Percentiles rank a stretch among this genome's conserved stretches.
phyloP scores from a whole-genome alignment of 2,797 vertebrate species.

The Otus scops region DNA sequence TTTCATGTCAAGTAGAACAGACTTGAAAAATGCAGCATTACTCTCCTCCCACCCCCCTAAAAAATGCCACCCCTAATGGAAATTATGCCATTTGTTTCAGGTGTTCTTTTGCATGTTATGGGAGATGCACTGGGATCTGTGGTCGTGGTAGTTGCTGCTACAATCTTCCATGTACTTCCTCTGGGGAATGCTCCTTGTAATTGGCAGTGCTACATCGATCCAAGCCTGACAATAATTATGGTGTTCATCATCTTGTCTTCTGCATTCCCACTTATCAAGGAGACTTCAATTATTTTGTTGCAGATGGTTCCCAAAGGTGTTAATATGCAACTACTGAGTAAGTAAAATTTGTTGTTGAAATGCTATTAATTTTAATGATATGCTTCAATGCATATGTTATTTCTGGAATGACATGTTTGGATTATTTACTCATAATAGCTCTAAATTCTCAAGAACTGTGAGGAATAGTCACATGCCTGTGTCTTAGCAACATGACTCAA shows the following conservation, averaged over 20 bases:
- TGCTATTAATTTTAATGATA: background rate
- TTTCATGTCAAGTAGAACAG: background rate
- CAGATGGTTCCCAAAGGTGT: slow-evolving; percentile 84
- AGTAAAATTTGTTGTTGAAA: slow-evolving; percentile 50
- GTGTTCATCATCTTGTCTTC: slow-evolving; percentile 84
- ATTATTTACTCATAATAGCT: slow-evolving; percentile 12
- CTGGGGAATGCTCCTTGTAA: slow-evolving; percentile 74
- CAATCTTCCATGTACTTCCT: slow-evolving; percentile 82
- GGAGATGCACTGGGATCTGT: slow-evolving; percentile 87
- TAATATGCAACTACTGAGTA: slow-evolving; percentile 77
- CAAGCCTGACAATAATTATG: slow-evolving; percentile 84
- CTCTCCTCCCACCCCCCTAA: rapidly evolving
- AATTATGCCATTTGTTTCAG: slow-evolving; percentile 62
- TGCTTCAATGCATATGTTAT: slow-evolving; percentile 1
- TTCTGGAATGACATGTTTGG: slow-evolving; percentile 25
- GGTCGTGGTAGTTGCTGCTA: slow-evolving; percentile 81
- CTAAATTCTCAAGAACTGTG: slow-evolving; percentile 2
- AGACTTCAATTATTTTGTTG: slow-evolving; percentile 81
- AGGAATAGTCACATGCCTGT: slow-evolving; percentile 1
- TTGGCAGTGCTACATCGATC: slow-evolving; percentile 89
- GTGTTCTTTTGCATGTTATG: slow-evolving; percentile 86
- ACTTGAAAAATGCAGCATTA: background rate
- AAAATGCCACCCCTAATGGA: background rate
- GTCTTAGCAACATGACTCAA: slow-evolving; percentile 42
- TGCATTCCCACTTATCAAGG: slow-evolving; percentile 82